Evolutionary conservation across 1,140 invertebrate genomes (phyloP), one percentile per base, ranked within the genome.

Genomic region (Grapholita molesta): DNA sequence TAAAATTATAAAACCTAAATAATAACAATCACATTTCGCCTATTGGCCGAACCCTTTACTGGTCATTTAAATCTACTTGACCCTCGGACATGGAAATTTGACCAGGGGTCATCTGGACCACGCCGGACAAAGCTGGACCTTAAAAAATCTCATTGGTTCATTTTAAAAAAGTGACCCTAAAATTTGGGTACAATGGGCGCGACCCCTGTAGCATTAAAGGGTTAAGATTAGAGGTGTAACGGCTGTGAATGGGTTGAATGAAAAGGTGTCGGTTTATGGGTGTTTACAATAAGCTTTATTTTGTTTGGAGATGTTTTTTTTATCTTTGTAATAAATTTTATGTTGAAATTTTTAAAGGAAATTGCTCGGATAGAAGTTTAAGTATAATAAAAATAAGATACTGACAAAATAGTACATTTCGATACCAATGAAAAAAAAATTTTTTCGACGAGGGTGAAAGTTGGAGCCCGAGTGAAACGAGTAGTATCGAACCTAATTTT

Each of bases 151-250:
- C n/a, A 61, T 61, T 61, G 55, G 55, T 18, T 30, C 55, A 12
- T 61, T 61, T 57, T 28, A 3, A 55, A 55, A 25, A 15, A 28
- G 55, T 61, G 55, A 61, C 55, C 55, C 55, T 30, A 30, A 15
- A 61, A 15, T 23, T 61, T 61, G 55, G 25, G 24, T 11, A 61
- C 55, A 61, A 61, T 28, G n/a, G 55, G 24, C 55, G 53, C 25
- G 55, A 61, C 55, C 55, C 55, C 24, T 61, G 55, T 61, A 61
- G 42, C 28, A 28, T 61, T 61, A 15, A 15, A 61, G 55, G 55
- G 55, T 61, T 61, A 61, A 61, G 55, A 61, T 61, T 61, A 61
- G 55, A 61, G 55, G 55, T 61, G 55, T 61, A 61, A 61, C 55
- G 55, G 55, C 55, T 25, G 24, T 55, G 55, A 61, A 61, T 11